Conservation (phyloP, 2,888 invertebrate species). For the Sepioteuthis lessoniana region DNA sequence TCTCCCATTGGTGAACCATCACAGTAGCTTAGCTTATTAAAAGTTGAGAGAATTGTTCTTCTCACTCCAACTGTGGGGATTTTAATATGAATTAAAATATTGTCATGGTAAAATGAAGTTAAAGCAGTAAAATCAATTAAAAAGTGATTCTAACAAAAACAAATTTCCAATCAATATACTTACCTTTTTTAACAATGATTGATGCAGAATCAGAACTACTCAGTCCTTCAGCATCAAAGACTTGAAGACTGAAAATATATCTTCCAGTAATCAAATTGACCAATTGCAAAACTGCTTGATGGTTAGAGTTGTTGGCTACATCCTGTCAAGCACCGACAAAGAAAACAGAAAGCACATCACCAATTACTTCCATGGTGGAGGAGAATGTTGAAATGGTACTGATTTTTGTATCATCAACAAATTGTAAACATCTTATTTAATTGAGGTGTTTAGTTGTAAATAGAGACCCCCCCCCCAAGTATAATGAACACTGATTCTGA, state of each 20-base stretch:
- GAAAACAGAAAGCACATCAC: not conserved
- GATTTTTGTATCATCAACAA: no score
- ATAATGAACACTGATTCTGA: not conserved
- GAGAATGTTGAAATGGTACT: no score
- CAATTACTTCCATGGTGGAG: not conserved
- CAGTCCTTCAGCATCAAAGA: conserved; percentile 91
- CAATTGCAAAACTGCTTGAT: conserved; percentile 85
- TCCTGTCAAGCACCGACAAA: conserved; percentile 75
- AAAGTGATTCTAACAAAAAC: not conserved
- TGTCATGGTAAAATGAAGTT: no score
- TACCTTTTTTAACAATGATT: conserved; percentile 84
- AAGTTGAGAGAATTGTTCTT: no score
- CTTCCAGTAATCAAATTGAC: conserved; percentile 90
- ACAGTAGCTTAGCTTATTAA: no score
- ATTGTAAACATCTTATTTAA: no score
- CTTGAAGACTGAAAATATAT: conserved; percentile 91
- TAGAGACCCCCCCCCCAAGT: no score
- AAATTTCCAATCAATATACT: conserved; percentile 24
- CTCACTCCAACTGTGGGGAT: no score
- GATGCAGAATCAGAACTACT: conserved; percentile 88
- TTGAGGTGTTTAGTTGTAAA: no score
- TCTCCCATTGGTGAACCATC: no score
- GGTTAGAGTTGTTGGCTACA: conserved; percentile 85
- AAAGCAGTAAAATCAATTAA: not conserved
- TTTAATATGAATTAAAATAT: no score